Base-by-base conservation (phyloP, 2,797 vertebrate genomes). In the Ctenochaetus hawaiiensis region DNA sequence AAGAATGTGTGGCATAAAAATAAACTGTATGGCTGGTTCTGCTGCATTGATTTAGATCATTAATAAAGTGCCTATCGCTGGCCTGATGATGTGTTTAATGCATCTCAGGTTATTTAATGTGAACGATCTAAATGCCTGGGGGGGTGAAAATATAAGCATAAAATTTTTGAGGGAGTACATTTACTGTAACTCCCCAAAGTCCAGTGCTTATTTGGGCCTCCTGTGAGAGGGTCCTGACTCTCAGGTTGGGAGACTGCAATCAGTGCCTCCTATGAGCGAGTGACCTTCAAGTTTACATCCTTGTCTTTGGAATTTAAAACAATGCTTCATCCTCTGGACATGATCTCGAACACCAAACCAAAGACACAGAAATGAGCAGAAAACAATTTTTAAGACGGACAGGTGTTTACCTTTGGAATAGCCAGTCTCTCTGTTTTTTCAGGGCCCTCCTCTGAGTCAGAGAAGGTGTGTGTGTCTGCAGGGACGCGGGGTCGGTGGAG, bases 341-440 rank as follows among this genome's bases (percentile, higher is more conserved):
- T 3, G 12, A 61, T 39, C 11, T 23, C n/a, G 39, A 20, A 51
- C n/a, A n/a, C 22, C 11, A 53, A 30, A 2, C 2, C 26, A 26
- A 26, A 26, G 4, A 26, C 26, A 26, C 26, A 45, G 12, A 0
- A 51, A 48, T 30, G 5, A 56, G 37, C 7, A 14, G 20, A 63
- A 44, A n/a, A n/a, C 2, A 6, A 0, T 30, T 20, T 59, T 53
- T 37, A 6, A 12, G 45, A 0, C 8, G 41, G 11, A 47, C 20
- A 57, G 26, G 37, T 2, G 20, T 89, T 62, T 88, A 99, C 98
- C 96, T 98, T 99, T 76, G 97, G 95, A 58, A 99, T 96, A 20
- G 97, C 94, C 64, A 97, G 91, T 62, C 96, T 97, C 83, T 99
- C 98, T 52, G 92, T 81, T 70, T 95, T 97, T 26, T 99, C 97